Base-by-base conservation (phyloP, 2,888 invertebrate genomes). In the Neria commutata region DNA sequence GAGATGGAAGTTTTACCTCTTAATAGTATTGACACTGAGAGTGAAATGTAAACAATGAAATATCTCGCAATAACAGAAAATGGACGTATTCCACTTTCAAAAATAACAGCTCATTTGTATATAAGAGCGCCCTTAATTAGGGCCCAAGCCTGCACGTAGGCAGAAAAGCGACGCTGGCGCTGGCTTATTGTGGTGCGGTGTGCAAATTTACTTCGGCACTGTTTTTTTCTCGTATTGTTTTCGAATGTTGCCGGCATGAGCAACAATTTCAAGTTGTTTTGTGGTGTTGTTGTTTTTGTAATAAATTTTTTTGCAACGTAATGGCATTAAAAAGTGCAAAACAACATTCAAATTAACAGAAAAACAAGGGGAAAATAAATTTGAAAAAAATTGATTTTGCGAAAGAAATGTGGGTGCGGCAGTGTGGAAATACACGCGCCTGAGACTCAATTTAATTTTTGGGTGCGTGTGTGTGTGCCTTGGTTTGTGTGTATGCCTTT, bases 391-490 rank as follows among this genome's bases (percentile, higher is more conserved):
- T 6, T 4, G n/a, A 37, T 4, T 4, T 4, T n/a, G 37, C n/a
- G 37, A 8, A 42, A n/a, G n/a, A n/a, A n/a, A 19, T 42, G 42
- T 42, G 42, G 42, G 42, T 42, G 42, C 42, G 42, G 42, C n/a
- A 14, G 37, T 37, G 6, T 6, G 6, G 8, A 37, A 6, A 8
- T 29, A 11, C 6, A 29, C 6, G 29, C 29, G 29, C 6, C 29
- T n/a, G n/a, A n/a, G n/a, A 29, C n/a, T 37, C 37, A 37, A 37
- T 37, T 37, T 37, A 37, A 37, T 37, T 37, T 37, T 4, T 11
- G 37, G n/a, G 37, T 4, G 37, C n/a, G 37, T 37, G 37, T 37
- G 37, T 37, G 37, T 37, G n/a, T n/a, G n/a, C n/a, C n/a, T n/a
- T n/a, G n/a, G n/a, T n/a, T n/a, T n/a, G n/a, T n/a, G n/a, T n/a